Evolutionary conservation across 2,797 vertebrate species (phyloP).

Genomic region (Crossoptilon crossoptilon): DNA sequence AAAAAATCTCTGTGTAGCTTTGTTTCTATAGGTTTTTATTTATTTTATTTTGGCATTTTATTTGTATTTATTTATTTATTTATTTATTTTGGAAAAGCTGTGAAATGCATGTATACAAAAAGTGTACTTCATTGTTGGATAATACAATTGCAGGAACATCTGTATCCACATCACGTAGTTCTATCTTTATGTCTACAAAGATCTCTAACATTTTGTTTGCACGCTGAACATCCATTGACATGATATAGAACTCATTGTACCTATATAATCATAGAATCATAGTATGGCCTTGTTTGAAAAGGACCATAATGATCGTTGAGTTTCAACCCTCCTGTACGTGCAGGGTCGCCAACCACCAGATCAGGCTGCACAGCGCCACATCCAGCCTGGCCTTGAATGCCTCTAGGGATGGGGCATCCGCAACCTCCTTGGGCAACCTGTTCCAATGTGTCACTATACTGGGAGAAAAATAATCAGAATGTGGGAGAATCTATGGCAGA

Average conservation of each 20-base stretch:
- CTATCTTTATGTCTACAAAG: not conserved
- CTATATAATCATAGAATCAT: not conserved
- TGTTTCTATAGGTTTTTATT: not conserved
- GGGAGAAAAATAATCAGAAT: not conserved
- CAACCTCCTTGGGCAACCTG: too few relatives aligned
- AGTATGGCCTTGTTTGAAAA: too few relatives aligned
- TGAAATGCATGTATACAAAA: not conserved
- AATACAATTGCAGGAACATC: not conserved
- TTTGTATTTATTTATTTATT: not conserved
- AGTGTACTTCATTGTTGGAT: not conserved
- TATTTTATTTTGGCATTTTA: not conserved
- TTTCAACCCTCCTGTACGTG: too few relatives aligned
- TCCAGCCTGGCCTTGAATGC: too few relatives aligned
- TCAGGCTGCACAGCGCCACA: too few relatives aligned
- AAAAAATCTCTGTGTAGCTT: not conserved
- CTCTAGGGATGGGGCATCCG: too few relatives aligned
- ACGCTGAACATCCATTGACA: not conserved
- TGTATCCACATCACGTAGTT: not conserved
- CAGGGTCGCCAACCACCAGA: too few relatives aligned
- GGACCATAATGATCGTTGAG: too few relatives aligned
- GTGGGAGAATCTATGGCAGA: not conserved
- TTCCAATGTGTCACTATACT: too few relatives aligned
- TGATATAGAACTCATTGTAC: not conserved
- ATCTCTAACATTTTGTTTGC: not conserved
- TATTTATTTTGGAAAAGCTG: not conserved